Percentiles rank a stretch among this genome's conserved stretches.
phyloP scores from a whole-genome alignment of 2,888 invertebrate genomes.

The Hydraecia micacea region DNA sequence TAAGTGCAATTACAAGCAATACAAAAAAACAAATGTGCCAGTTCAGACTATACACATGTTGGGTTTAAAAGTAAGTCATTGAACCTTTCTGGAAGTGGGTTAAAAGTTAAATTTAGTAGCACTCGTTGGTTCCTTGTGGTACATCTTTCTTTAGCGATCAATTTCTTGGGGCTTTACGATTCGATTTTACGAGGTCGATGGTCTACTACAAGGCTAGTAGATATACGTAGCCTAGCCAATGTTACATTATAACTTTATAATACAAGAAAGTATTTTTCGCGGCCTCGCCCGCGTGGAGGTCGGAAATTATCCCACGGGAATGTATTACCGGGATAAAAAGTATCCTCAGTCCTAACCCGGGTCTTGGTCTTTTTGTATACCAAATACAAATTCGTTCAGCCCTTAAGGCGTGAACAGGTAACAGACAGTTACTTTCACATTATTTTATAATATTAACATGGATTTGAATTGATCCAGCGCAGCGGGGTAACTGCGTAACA shows the following conservation, averaged over 20 bases:
- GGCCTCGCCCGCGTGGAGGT: neutral
- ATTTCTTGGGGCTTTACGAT: constrained; percentile 47
- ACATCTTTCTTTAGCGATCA: constrained; percentile 48
- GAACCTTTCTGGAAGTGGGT: constrained; percentile 68
- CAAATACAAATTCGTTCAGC: neutral
- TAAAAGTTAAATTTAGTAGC: constrained; percentile 70
- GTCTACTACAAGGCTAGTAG: constrained; percentile 19
- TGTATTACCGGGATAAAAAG: neutral
- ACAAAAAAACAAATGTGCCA: constrained; percentile 22
- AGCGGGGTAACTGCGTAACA: neutral
- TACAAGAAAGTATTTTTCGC: neutral
- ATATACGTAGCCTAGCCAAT: neutral
- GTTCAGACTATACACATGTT: constrained; percentile 29
- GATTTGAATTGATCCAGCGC: neutral
- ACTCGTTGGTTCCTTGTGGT: constrained; percentile 58
- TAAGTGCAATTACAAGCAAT: constrained; percentile 34
- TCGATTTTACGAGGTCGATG: constrained; percentile 44
- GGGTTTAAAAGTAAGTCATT: constrained; percentile 58
- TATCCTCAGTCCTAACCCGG: neutral
- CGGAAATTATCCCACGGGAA: too few species aligned
- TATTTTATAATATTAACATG: neutral
- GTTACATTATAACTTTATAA: neutral
- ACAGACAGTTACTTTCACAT: neutral
- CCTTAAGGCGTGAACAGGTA: neutral
- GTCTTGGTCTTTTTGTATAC: too few species aligned